Conservation (phyloP, 2,888 invertebrate species). For the Drosophila meridionalis region DNA sequence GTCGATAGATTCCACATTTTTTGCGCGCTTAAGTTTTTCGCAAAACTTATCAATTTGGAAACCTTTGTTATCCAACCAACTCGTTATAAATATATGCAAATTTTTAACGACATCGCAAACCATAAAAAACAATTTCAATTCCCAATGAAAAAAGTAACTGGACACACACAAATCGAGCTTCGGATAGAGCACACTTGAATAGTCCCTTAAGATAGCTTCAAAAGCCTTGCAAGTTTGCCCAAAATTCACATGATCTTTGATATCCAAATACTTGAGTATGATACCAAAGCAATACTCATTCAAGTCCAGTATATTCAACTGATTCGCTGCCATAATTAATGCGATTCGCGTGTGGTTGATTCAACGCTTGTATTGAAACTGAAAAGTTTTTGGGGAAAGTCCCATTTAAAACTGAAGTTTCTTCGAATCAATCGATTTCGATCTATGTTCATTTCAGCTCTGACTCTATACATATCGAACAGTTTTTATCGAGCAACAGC, state of each 20-base stretch:
- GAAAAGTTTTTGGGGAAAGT: not conserved
- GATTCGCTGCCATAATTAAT: not conserved
- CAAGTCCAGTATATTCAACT: constrained; percentile 26
- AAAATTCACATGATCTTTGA: constrained; percentile 31
- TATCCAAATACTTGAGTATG: constrained; percentile 21
- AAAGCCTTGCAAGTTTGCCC: constrained; percentile 24
- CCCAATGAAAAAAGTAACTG: not conserved
- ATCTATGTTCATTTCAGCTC: too few species aligned
- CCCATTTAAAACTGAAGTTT: too few species aligned
- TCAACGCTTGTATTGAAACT: not conserved
- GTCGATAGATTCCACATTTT: constrained; percentile 1
- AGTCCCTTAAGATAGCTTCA: constrained; percentile 18
- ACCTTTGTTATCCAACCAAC: too few species aligned
- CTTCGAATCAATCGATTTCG: too few species aligned
- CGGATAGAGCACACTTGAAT: constrained; percentile 26
- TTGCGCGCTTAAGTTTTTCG: constrained; percentile 21
- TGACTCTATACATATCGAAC: too few species aligned
- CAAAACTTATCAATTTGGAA: constrained; percentile 11
- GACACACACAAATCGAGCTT: not conserved
- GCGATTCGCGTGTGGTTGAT: too few species aligned
- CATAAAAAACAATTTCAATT: constrained; percentile 16
- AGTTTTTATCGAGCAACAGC: not conserved
- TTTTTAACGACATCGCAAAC: constrained; percentile 18
- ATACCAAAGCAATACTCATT: constrained; percentile 38
- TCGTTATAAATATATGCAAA: not conserved